phyloP scores from a whole-genome alignment of 2,888 invertebrate genomes.

The Phlogophora meticulosa region DNA sequence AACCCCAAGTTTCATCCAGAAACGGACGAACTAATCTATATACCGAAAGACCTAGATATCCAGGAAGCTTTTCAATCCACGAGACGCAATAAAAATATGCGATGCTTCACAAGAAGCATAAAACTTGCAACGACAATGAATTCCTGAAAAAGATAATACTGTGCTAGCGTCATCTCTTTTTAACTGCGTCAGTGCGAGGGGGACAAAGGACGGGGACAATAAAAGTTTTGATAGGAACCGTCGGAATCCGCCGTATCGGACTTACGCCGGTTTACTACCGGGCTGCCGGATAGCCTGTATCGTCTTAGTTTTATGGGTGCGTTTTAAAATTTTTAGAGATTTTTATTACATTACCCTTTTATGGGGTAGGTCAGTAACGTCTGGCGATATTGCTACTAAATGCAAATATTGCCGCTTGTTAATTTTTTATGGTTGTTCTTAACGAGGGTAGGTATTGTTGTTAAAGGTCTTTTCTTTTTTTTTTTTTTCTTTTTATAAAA shows the following conservation, averaged over 20 bases:
- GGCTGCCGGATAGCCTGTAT: conserved; percentile 76
- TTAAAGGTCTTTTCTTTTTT: no score
- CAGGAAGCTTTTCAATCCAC: conserved; percentile 84
- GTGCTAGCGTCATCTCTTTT: conserved; percentile 83
- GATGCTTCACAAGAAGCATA: conserved; percentile 84
- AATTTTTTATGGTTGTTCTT: conserved; percentile 54
- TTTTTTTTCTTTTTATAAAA: no score
- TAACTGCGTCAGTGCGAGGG: conserved; percentile 80
- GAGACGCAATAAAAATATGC: conserved; percentile 90
- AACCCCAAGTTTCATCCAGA: conserved; percentile 35
- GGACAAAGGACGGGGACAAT: conserved; percentile 86
- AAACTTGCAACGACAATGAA: conserved; percentile 90
- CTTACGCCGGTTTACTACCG: conserved; percentile 85
- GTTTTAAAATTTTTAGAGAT: conserved; percentile 82
- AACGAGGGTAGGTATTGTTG: conserved; percentile 35
- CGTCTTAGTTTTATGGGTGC: conserved; percentile 83
- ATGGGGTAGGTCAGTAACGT: conserved; percentile 67
- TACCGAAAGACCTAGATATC: conserved; percentile 68
- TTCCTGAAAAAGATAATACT: conserved; percentile 89
- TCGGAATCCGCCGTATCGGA: conserved; percentile 88
- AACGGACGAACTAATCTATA: conserved; percentile 58
- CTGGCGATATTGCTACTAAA: conserved; percentile 63
- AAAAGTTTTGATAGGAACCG: conserved; percentile 90
- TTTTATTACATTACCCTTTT: conserved; percentile 80
- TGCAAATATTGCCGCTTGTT: conserved; percentile 65